Base-by-base conservation (phyloP, 2,888 invertebrate species). In the Leptopilina drosophilae region DNA sequence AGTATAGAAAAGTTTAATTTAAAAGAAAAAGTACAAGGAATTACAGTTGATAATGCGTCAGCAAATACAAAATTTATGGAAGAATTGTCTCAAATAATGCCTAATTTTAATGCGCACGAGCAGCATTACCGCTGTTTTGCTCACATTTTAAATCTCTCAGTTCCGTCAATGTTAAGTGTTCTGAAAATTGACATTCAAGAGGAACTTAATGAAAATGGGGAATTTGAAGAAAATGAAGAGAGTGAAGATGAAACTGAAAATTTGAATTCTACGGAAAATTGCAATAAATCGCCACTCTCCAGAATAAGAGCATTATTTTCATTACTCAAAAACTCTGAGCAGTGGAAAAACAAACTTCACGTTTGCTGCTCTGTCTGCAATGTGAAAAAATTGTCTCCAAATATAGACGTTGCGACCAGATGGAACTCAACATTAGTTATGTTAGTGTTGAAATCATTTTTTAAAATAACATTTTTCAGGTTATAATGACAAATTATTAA, bases 81-180 rank as follows among this genome's bases (percentile, higher is more conserved):
- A 9, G 64, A 79, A 26, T 26, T 79, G 8, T 62, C 69, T 14
- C 33, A 56, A 40, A 7, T 42, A 20, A 64, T 26, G 12, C 9
- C 82, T 78, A 5, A 14, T 42, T 66, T n/a, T 40, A 81, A 85
- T 82, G 20, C 77, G 49, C 79, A 82, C 73, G 64, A 87, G 78
- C 80, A 84, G 42, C 87, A 88, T 84, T 89, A 20, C 20, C 20
- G 20, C 20, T 20, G 20, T 20, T 20, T 20, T 20, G 20, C 20
- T 20, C 20, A 20, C 66, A 84, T 88, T 64, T 64, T 87, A 62
- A 87, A 89, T 77, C 77, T 87, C 12, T 86, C 76, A 11, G 86
- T 87, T n/a, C 84, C 87, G 79, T 86, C 86, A 77, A 75, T 80
- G 40, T 64, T 66, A n/a, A 40, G 3, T 42, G 40, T 66, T 1